Evolutionary conservation across 2,797 vertebrate species (phyloP), one percentile per base, ranked within the genome.

Genomic region (Vespertilio murinus): DNA sequence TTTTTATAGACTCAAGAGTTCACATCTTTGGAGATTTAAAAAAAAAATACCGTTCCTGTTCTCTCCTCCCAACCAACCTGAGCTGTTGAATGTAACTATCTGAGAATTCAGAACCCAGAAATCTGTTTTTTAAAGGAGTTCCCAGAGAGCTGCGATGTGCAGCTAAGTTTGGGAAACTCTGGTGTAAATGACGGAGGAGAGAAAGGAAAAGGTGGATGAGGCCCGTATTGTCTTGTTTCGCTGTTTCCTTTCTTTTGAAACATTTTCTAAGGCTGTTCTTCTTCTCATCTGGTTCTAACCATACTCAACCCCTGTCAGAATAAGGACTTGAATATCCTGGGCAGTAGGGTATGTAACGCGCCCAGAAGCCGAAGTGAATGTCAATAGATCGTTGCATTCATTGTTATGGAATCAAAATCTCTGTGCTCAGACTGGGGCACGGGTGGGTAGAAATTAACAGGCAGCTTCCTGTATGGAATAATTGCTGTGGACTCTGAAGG

Each of bases 21-120:
- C 33, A 89, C 13, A 4, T 94, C 74, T 96, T 88, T 71, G 45
- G 73, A 95, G 35, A 56, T 80, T 88, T 95, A 77, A 20, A 45
- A 42, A 45, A 42, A 79, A 77, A 87, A 81, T 54, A 40, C 22
- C 59, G 78, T 86, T 30, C 28, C 11, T 67, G 4, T n/a, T 42
- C 47, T 10, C 6, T 90, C 3, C 30, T 83, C 35, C 23, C 33
- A 88, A 2, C 23, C 33, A 88, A 2, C 25, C 25, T 25, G 11
- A 91, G 30, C 64, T 95, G 14, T 78, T 88, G 71, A 89, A 75
- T 88, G 11, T 14, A 85, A 5, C 18, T 88, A 59, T 82, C 52
- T 81, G 64, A 42, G 35, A 59, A 28, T 28, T 22, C 28, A 75
- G 70, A 92, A 74, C 52, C 56, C 47, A 95, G 82, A 71, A 82